These are phyloP conservation scores for Cepphus grylle DNA, from an alignment of 2,113 vertebrate genomes.

Conservation along the genomic window DNA sequence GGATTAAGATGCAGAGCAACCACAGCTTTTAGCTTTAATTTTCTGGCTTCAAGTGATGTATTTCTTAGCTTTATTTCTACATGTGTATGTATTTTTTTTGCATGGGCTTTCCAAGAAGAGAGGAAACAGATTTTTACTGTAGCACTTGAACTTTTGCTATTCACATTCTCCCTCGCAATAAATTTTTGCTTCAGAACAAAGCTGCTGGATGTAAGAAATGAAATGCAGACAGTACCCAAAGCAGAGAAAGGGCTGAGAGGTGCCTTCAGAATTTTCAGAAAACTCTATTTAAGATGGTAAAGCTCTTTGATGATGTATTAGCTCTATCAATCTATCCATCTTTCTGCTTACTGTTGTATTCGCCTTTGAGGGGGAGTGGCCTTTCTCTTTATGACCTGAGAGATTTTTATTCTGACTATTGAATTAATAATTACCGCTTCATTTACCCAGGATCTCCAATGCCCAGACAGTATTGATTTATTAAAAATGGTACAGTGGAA, in stretches of 20 bases:
- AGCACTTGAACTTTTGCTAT: not conserved
- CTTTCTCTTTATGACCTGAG: not conserved
- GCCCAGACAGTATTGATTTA: constrained; percentile 49
- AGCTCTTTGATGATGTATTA: not conserved
- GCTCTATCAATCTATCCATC: not conserved
- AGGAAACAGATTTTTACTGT: not conserved
- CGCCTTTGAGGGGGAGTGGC: not conserved
- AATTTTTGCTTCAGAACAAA: not conserved
- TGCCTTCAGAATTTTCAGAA: not conserved
- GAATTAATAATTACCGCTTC: constrained; percentile 45
- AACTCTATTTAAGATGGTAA: not conserved
- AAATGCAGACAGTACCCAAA: not conserved
- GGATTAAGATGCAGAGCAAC: constrained; percentile 26
- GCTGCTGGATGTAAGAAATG: not conserved
- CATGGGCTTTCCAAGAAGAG: not conserved
- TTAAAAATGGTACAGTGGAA: not conserved
- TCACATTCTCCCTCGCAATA: not conserved
- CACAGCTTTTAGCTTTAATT: constrained; percentile 7
- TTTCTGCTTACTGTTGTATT: not conserved
- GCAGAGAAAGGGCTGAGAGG: not conserved
- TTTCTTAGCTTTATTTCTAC: not conserved
- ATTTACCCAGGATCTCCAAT: not conserved
- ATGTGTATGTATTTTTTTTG: not conserved
- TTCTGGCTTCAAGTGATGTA: not conserved
- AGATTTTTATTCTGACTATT: constrained; percentile 16